phyloP scores from a whole-genome alignment of 2,888 invertebrate species.

The Caenorhabditis angaria region DNA sequence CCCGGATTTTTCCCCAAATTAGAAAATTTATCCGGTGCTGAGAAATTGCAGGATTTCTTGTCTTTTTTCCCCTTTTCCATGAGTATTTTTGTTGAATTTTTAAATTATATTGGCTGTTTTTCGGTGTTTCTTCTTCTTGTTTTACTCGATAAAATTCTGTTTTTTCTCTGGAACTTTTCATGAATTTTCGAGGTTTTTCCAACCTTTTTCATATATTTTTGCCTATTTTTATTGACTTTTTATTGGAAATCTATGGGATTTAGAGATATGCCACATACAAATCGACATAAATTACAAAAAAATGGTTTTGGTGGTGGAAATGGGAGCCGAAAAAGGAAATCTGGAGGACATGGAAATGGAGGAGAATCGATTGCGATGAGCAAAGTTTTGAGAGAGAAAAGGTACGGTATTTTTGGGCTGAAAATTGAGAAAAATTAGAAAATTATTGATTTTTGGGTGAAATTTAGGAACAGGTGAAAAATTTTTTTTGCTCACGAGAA shows the following conservation, averaged over 20 bases:
- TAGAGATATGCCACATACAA: conserved; percentile 36
- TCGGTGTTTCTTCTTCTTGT: conserved; percentile 10
- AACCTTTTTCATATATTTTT: background rate
- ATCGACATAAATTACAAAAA: conserved; percentile 12
- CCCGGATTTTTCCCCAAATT: too few relatives aligned
- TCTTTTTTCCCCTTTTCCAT: conserved; percentile 4
- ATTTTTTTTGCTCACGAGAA: background rate
- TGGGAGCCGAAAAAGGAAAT: conserved; percentile 15
- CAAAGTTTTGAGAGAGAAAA: conserved; percentile 28
- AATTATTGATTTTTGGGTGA: background rate
- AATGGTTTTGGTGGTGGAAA: conserved; percentile 6
- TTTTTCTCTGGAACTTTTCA: background rate
- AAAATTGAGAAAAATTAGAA: background rate
- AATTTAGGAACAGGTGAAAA: too few relatives aligned
- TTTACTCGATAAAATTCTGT: background rate
- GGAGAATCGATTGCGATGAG: background rate
- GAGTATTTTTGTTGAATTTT: conserved; percentile 13
- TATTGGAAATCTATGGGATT: background rate
- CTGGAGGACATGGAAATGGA: too few relatives aligned
- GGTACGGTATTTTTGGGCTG: too few relatives aligned
- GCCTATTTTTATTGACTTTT: background rate
- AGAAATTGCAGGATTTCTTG: background rate
- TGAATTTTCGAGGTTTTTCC: background rate
- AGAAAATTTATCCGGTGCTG: conserved; percentile 14
- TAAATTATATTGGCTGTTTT: conserved; percentile 19